A percentile compares a stretch with the other conserved stretches of the same genome.
These are phyloP conservation scores for Eleutherodactylus coqui DNA, from an alignment of 2,797 vertebrate species.

Conservation along the genomic window DNA sequence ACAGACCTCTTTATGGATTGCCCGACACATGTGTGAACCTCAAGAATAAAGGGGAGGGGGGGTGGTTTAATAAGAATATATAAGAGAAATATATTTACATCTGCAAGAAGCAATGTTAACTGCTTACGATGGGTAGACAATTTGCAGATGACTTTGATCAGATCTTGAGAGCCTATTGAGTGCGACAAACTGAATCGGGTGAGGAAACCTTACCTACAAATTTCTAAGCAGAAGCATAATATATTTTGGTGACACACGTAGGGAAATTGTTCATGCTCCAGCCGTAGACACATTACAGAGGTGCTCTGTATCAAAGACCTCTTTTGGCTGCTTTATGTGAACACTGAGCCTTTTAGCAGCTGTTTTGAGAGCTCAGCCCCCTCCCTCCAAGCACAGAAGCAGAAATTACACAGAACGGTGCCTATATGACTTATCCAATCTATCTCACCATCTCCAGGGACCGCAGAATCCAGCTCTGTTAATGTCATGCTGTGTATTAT, in stretches of 20 bases:
- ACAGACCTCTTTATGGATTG: constrained; percentile 91
- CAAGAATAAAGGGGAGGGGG: neutral
- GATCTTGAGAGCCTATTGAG: constrained; percentile 24
- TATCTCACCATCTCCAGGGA: constrained; percentile 1
- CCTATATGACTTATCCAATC: constrained; percentile 23
- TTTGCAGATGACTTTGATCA: neutral
- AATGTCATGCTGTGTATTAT: neutral
- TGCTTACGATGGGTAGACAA: neutral
- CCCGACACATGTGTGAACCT: constrained; percentile 86
- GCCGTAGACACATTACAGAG: constrained; percentile 30
- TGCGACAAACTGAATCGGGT: constrained; percentile 13
- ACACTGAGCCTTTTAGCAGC: constrained; percentile 48
- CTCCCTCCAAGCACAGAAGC: neutral
- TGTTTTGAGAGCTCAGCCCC: constrained; percentile 18
- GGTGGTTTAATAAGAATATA: neutral
- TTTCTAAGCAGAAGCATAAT: constrained; percentile 24
- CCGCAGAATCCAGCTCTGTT: neutral
- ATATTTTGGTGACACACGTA: constrained; percentile 32
- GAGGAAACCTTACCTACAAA: constrained; percentile 8
- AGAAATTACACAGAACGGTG: constrained; percentile 39
- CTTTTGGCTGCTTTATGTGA: constrained; percentile 35
- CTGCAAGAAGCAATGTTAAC: constrained; percentile 27
- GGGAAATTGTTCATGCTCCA: constrained; percentile 14
- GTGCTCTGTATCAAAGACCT: constrained; percentile 32
- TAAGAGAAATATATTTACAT: constrained; percentile 35